Evolutionary conservation across 1,140 invertebrate species (phyloP).

Genomic region (Tetraneura akinire): DNA sequence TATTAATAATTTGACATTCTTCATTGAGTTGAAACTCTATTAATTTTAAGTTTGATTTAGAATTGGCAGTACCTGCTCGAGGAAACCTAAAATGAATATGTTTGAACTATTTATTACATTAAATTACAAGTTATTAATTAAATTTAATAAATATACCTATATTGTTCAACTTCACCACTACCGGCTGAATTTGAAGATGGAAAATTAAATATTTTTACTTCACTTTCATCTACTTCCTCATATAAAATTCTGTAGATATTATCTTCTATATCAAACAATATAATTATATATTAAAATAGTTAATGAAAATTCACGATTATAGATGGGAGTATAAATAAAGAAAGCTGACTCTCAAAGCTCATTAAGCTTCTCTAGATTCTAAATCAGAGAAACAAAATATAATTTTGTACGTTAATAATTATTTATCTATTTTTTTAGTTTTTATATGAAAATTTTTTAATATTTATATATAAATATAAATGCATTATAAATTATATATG

Average conservation of each 20-base stretch:
- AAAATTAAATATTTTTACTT: slow-evolving; percentile 89
- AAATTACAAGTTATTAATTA: background rate
- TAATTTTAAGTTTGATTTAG: slow-evolving; percentile 84
- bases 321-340: no score
- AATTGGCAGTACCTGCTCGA: slow-evolving; percentile 84
- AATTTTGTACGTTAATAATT: no score
- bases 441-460: no score
- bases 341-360: no score
- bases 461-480: no score
- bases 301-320: no score
- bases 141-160: slow-evolving; percentile 59
- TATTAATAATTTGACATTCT: slow-evolving; percentile 67
- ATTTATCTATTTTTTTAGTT: no score
- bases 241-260: slow-evolving; percentile 86
- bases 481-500: no score
- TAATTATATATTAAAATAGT: no score
- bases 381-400: no score
- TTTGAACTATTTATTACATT: background rate
- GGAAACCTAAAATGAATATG: slow-evolving; percentile 71
- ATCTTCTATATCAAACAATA: slow-evolving; percentile 61
- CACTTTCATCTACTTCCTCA: slow-evolving; percentile 93
- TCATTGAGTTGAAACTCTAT: slow-evolving; percentile 79
- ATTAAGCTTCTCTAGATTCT: no score
- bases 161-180: slow-evolving; percentile 79
- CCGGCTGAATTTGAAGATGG: slow-evolving; percentile 75